Base-by-base conservation (phyloP, 2,113 vertebrate genomes). In the Pongo pygmaeus region DNA sequence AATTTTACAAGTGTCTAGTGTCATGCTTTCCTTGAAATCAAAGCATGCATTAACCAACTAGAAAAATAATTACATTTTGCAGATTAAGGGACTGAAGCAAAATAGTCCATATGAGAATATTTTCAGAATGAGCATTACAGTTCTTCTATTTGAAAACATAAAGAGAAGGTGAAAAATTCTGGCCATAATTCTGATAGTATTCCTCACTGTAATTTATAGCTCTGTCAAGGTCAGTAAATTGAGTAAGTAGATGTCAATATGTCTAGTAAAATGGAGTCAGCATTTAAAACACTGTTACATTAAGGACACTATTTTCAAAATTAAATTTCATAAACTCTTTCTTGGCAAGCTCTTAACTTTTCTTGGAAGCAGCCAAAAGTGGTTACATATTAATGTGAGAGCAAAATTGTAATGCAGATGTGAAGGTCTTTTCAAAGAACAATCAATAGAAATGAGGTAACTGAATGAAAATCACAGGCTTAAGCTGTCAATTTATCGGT, bases 241-340 rank as follows among this genome's bases (percentile, higher is more conserved):
- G 4, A 85, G 43, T 48, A 88, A 43, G 17, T 46, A 80, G 17
- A 7, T 87, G 6, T 59, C 92, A 97, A 18, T 95, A 22, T 88
- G 52, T 43, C 30, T 81, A 96, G n/a, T 80, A 72, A 88, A 94
- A 91, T 40, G 90, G 10, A 27, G 5, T 23, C 64, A 46, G 1
- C 27, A 0, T 83, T 95, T 75, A 48, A 25, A 91, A 55, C 12
- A 48, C 11, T 85, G 35, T 88, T 96, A 91, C 16, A 14, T 78
- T 95, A 67, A n/a, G 46, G 91, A 75, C 38, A 84, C 17, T 81
- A 16, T 84, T 94, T 72, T 20, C 27, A 97, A 64, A 95, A 90
- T 96, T 90, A 92, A 84, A 91, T 95, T 89, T 89, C 69, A 46
- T 93, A 90, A 96, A 93, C 48, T 77, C 9, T 61, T 95, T 77